phyloP scores from a whole-genome alignment of 2,113 vertebrate genomes.

The Aleadryas rufinucha region DNA sequence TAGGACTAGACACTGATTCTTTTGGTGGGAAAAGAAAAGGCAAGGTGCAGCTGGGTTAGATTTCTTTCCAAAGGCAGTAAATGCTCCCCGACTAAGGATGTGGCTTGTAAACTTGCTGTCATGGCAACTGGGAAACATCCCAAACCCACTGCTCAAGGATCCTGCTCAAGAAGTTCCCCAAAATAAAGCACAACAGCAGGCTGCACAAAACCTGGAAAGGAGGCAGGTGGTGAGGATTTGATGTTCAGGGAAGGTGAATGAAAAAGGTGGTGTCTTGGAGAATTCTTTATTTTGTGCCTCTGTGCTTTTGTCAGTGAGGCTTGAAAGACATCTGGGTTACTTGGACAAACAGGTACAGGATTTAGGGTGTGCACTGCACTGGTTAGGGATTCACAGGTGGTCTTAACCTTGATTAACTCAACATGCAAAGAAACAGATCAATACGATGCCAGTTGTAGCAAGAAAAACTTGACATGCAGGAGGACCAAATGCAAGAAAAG shows the following conservation, averaged over 20 bases:
- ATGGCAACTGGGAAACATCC: not conserved
- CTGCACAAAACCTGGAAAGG: not conserved
- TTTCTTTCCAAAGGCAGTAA: not conserved
- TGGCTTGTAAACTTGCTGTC: not conserved
- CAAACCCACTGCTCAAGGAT: not conserved
- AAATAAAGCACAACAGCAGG: not conserved
- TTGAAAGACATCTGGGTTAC: not conserved
- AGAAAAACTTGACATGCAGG: not conserved
- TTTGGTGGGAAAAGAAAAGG: not conserved
- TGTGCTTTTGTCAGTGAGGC: not conserved
- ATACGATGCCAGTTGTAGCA: fast-evolving
- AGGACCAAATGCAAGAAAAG: not conserved
- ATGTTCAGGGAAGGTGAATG: not conserved
- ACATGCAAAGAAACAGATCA: not conserved
- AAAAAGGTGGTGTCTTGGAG: not conserved
- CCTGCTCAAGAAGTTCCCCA: not conserved
- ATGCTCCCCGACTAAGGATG: not conserved
- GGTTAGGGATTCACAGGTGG: not conserved
- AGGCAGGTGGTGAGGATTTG: not conserved
- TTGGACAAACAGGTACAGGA: not conserved
- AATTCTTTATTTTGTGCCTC: not conserved
- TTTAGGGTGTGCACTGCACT: not conserved
- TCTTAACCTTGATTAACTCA: not conserved
- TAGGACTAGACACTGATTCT: not conserved
- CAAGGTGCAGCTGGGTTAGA: not conserved